Conservation (phyloP, 2,888 invertebrate genomes). For the Gryllus longicercus region DNA sequence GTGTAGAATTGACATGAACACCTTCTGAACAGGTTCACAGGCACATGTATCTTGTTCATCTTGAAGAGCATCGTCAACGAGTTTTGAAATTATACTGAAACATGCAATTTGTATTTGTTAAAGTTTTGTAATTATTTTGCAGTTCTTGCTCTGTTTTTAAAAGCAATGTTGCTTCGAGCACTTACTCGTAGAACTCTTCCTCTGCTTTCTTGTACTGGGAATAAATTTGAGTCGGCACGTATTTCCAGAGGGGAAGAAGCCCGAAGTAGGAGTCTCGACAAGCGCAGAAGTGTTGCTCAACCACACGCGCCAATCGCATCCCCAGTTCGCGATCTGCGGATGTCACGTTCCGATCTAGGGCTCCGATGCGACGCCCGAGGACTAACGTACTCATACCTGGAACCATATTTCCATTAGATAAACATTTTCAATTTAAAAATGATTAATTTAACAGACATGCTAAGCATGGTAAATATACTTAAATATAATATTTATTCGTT, state of each 20-base stretch:
- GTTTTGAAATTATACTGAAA: slow-evolving; percentile 64
- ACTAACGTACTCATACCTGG: slow-evolving; percentile 73
- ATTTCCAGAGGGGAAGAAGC: slow-evolving; percentile 72
- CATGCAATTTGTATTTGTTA: not conserved
- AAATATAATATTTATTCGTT: too few species aligned
- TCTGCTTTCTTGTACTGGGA: slow-evolving; percentile 68
- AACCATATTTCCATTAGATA: slow-evolving; percentile 22
- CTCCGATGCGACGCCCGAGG: slow-evolving; percentile 74
- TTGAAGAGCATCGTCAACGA: slow-evolving; percentile 65
- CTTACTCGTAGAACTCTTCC: slow-evolving; percentile 76
- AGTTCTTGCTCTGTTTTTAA: not conserved
- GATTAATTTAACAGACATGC: too few species aligned
- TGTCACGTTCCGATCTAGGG: slow-evolving; percentile 54
- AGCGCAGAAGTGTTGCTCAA: slow-evolving; percentile 72
- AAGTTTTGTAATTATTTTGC: not conserved
- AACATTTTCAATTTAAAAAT: too few species aligned
- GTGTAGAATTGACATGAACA: slow-evolving; percentile 71
- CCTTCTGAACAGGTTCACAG: slow-evolving; percentile 61
- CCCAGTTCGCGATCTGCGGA: slow-evolving; percentile 48
- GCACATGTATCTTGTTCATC: slow-evolving; percentile 55
- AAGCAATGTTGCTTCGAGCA: slow-evolving; percentile 22
- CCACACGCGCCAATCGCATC: slow-evolving; percentile 49
- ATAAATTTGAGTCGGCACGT: slow-evolving; percentile 69
- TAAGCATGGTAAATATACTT: too few species aligned
- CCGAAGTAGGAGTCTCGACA: slow-evolving; percentile 80